Evolutionary conservation across 2,797 vertebrate species (phyloP).

Genomic region (Columba guinea): DNA sequence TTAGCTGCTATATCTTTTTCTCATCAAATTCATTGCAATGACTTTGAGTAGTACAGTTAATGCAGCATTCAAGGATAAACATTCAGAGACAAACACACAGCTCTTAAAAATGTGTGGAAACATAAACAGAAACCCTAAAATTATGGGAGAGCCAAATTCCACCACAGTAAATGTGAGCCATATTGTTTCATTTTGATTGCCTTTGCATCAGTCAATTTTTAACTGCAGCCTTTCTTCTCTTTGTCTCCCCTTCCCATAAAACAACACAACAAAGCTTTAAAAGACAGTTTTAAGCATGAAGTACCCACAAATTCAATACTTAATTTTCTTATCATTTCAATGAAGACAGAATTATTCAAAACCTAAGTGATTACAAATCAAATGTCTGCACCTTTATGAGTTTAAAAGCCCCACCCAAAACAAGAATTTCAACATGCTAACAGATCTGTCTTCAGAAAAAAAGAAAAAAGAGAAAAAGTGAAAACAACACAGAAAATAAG

Average conservation of each 20-base stretch:
- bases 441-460: not conserved
- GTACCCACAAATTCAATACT: not conserved
- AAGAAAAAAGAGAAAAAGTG: rapidly evolving
- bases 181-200: not conserved
- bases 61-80: not conserved
- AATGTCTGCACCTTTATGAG: not conserved
- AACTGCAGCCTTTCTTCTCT: not conserved
- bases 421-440: not conserved
- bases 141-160: not conserved
- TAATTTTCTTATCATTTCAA: not conserved
- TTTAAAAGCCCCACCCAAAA: not conserved
- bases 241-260: not conserved
- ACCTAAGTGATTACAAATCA: not conserved
- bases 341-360: not conserved
- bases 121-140: not conserved
- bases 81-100: not conserved
- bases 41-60: not conserved
- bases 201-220: not conserved
- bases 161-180: not conserved
- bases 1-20: not conserved
- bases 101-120: not conserved
- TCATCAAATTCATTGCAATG: not conserved
- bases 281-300: not conserved
- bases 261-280: not conserved
- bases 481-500: not conserved